Evolutionary conservation across 2,888 invertebrate species (phyloP), one percentile per base, ranked within the genome.

Genomic region (Hydroisotoma schaefferi): DNA sequence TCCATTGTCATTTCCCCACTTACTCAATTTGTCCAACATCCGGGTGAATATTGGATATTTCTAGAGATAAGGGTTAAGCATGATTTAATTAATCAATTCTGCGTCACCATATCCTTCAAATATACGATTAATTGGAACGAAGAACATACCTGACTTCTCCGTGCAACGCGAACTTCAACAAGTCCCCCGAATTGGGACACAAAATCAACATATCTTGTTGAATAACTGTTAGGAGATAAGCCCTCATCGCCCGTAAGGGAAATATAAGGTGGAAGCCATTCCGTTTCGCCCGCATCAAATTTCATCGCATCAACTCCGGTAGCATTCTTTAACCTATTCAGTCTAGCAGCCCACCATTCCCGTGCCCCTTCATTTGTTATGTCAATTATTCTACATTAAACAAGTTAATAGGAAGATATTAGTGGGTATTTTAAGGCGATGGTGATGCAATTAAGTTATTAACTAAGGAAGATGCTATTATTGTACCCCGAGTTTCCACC

Each of bases 231-330:
- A 0, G 71, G 71, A 37, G 29, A 23, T 1, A 63, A 22, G 1
- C 33, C 12, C 1, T 57, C 51, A 18, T 59, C 57, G 15, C 71
- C 71, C 43, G 55, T 38, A 2, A 75, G 51, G 3, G 59, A 54
- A 26, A 57, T 64, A 8, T 65, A 80, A 76, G 83, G 81, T 29
- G 86, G 86, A 43, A 84, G 77, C 83, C 84, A 88, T 69, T 84
- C 83, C 0, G 81, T 80, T 76, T 90, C 89, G 25, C 90, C 91
- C 44, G 89, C 90, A 73, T 90, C 89, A 73, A 90, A 90, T 77
- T 90, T 90, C 69, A 88, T 84, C 61, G 85, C 84, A 72, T 87
- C 86, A 23, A 91, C 82, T 0, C 84, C 86, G 55, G 84, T 83
- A 4, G 81, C 79, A 0, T 79, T 77, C 67, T 84, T 78, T 1